phyloP scores from a whole-genome alignment of 2,888 invertebrate species.

The Dryocosmus kuriphilus region DNA sequence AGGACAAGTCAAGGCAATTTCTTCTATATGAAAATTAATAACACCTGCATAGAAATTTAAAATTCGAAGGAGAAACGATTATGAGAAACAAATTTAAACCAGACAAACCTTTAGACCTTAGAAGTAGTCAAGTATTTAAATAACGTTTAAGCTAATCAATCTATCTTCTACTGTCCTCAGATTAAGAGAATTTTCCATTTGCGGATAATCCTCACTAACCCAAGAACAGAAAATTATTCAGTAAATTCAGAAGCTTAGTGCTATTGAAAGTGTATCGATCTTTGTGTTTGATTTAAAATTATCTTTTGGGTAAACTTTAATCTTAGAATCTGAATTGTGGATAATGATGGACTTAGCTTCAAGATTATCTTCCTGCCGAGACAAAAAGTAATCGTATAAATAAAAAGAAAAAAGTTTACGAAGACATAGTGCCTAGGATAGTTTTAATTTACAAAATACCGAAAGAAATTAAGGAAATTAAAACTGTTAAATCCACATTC shows the following conservation, averaged over 20 bases:
- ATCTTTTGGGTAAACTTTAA: neutral
- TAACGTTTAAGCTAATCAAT: neutral
- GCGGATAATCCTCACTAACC: constrained; percentile 14
- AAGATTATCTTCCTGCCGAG: neutral
- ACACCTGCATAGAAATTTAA: neutral
- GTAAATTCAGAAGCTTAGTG: neutral
- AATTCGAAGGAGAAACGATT: neutral
- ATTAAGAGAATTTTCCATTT: constrained; percentile 10
- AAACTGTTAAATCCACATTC: constrained; percentile 2
- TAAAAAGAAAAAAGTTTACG: neutral
- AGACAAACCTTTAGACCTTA: neutral
- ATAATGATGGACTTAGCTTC: neutral
- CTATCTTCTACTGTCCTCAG: constrained; percentile 15
- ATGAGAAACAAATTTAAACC: neutral
- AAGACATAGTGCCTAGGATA: neutral
- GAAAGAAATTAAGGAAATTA: neutral
- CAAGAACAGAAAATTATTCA: constrained; percentile 16
- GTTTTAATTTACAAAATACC: neutral
- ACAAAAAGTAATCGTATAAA: neutral
- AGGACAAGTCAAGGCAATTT: constrained; percentile 18
- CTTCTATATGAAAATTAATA: neutral
- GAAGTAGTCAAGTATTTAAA: neutral
- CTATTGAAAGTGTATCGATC: neutral
- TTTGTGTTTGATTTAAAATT: neutral
- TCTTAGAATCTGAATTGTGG: neutral